A percentile compares a stretch with the other conserved stretches of the same genome.
phyloP scores from a whole-genome alignment of 1,140 invertebrate genomes.

The silkworm (Bombyx mori) region DNA sequence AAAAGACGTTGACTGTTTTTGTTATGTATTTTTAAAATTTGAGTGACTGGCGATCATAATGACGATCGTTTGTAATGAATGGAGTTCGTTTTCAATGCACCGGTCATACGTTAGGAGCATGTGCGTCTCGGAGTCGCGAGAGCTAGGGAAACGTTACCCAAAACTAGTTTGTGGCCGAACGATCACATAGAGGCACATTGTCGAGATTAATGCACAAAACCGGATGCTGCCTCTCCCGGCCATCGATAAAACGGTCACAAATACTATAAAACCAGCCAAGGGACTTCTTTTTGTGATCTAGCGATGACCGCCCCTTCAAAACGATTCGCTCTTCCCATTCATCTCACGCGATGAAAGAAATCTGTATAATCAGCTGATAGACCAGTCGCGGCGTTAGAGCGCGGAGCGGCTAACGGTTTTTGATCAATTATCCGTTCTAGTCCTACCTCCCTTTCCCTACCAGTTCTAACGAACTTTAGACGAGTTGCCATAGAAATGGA shows the following conservation, averaged over 20 bases:
- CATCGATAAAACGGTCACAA: slow-evolving; percentile 61
- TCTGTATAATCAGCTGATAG: slow-evolving; percentile 59
- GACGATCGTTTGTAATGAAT: slow-evolving; percentile 46
- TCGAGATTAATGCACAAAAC: slow-evolving; percentile 61
- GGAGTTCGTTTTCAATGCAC: slow-evolving; percentile 59
- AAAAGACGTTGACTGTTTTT: background rate
- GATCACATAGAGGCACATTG: slow-evolving; percentile 54
- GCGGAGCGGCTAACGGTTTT: slow-evolving; percentile 42
- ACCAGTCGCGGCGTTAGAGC: slow-evolving; percentile 8
- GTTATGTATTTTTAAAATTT: background rate
- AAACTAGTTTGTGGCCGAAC: slow-evolving; percentile 64
- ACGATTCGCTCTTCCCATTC: slow-evolving; percentile 36
- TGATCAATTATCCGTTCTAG: slow-evolving; percentile 47
- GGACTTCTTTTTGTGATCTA: slow-evolving; percentile 55
- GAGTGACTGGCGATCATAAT: slow-evolving; percentile 30
- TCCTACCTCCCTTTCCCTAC: slow-evolving; percentile 19
- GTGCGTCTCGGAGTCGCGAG: slow-evolving; percentile 7
- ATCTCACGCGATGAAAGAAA: slow-evolving; percentile 54
- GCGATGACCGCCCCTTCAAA: slow-evolving; percentile 50
- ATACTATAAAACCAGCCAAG: slow-evolving; percentile 48
- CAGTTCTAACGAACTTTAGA: slow-evolving; percentile 39
- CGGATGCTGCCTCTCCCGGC: slow-evolving; percentile 60
- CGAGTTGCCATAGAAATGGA: slow-evolving; percentile 52
- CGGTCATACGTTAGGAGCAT: slow-evolving; percentile 24
- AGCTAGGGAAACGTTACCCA: slow-evolving; percentile 39